Percentiles rank a stretch among this genome's conserved stretches.
Evolutionary conservation across 2,113 vertebrate species (phyloP).

Genomic region (Larimichthys polyactis): DNA sequence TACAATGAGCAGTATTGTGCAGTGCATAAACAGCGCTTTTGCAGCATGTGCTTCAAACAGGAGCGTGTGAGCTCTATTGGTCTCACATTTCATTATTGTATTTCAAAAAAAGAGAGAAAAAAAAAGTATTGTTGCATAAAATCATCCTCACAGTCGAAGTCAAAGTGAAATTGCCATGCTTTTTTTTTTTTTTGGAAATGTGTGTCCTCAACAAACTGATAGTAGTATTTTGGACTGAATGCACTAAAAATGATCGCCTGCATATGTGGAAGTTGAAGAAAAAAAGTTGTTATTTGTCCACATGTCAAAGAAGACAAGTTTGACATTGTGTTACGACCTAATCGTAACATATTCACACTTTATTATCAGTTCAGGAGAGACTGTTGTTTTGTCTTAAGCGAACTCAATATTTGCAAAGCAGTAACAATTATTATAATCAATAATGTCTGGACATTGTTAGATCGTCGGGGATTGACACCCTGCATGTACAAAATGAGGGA

Average conservation of each 20-base stretch:
- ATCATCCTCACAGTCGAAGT: conserved; percentile 80
- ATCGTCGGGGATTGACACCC: conserved; percentile 96
- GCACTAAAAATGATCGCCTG: conserved; percentile 92
- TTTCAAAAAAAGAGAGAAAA: conserved; percentile 77
- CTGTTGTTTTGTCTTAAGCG: conserved; percentile 88
- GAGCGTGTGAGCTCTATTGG: conserved; percentile 89
- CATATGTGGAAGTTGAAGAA: conserved; percentile 88
- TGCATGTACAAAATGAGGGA: conserved; percentile 93
- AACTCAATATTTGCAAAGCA: conserved; percentile 96
- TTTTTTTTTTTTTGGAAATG: conserved; percentile 82
- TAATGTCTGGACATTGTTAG: conserved; percentile 93
- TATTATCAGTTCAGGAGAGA: conserved; percentile 87
- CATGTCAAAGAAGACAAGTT: conserved; percentile 87
- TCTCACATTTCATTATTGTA: conserved; percentile 90
- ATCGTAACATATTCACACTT: conserved; percentile 91
- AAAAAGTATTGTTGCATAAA: conserved; percentile 89
- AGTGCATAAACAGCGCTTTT: conserved; percentile 88
- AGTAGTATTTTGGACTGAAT: conserved; percentile 91
- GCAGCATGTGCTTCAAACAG: conserved; percentile 94
- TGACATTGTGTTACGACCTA: conserved; percentile 87
- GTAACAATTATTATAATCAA: conserved; percentile 91
- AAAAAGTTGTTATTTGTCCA: conserved; percentile 80
- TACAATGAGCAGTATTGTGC: conserved; percentile 87
- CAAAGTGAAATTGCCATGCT: conserved; percentile 86
- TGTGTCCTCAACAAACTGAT: conserved; percentile 85